Evolutionary conservation across 2,888 invertebrate species (phyloP), one percentile per base, ranked within the genome.

Genomic region (Sepiola atlantica): DNA sequence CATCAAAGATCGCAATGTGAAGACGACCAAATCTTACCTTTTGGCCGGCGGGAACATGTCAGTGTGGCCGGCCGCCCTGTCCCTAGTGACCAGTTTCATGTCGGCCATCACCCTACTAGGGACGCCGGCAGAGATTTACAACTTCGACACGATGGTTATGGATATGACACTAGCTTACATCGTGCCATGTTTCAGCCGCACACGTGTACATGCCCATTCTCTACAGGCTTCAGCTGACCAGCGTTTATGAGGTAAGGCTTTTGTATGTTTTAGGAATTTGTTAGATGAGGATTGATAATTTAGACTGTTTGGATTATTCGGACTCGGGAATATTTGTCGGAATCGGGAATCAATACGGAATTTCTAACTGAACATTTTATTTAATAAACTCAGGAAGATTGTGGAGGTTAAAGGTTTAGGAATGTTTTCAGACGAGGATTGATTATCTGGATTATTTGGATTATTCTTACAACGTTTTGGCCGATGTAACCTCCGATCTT

Each of bases 1-100:
- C n/a, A 96, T 96, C 92, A 96, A 96, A 90, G 97, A 97, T 94
- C 95, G 97, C 12, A 95, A 95, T 1, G 96, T 96, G 90, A 95
- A 95, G 55, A 96, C 96, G 35, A 96, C 96, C 14, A 95, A 96
- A 93, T 96, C 96, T 55, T 97, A 96, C 94, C 95, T 97, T n/a
- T 95, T 97, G 95, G 97, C 97, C 2, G 97, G 97, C 8, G 96
- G 97, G 18, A 96, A 96, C 94, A 97, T 97, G 97, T 95, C 95
- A 90, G 96, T 97, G 1, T 94, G 96, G 1, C 97, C 97, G 0
- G 97, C 97, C 24, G 96, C 97, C 0, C 95, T 97, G 94, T 97
- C 97, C 28, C 95, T 97, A 92, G 95, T 97, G 77, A 97, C 97
- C 61, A 97, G 96, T 95, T 97, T 97, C 95, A 97, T 97, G 97